Percentiles rank a stretch among this genome's conserved stretches.
Conservation (phyloP, 2,888 invertebrate species). For the Steromphala cineraria region DNA sequence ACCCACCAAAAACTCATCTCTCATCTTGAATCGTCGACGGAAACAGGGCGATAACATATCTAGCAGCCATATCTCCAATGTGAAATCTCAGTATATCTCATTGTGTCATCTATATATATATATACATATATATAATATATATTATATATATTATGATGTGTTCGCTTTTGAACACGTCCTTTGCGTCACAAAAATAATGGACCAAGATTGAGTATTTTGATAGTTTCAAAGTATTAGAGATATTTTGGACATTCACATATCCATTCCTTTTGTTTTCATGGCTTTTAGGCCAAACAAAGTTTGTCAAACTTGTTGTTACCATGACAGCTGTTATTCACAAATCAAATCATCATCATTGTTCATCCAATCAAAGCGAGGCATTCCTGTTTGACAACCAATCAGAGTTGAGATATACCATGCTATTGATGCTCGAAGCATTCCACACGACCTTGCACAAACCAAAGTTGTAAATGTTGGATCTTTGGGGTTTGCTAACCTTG, state of each 20-base stretch:
- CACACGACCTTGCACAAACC: conserved; percentile 19
- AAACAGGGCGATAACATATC: conserved; percentile 2
- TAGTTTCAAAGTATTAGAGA: conserved; percentile 13
- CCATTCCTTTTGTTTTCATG: conserved; percentile 13
- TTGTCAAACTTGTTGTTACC: conserved; percentile 12
- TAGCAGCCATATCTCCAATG: conserved; percentile 1
- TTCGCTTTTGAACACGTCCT: conserved; percentile 6
- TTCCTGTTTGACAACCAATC: conserved; percentile 18
- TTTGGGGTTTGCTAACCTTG: too few relatives aligned
- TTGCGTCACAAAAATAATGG: neutral
- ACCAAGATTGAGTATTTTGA: conserved; percentile 18
- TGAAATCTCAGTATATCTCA: neutral
- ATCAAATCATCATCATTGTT: conserved; percentile 7
- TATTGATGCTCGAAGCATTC: conserved; percentile 28
- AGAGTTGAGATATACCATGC: conserved; percentile 4
- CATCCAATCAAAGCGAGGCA: conserved; percentile 10
- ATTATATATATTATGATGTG: conserved; percentile 9
- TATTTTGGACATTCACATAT: conserved; percentile 17
- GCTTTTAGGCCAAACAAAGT: conserved; percentile 16
- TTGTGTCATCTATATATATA: conserved; percentile 16
- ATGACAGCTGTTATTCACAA: conserved; percentile 14
- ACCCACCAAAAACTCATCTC: neutral
- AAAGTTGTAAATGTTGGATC: conserved; percentile 15
- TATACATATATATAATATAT: neutral
- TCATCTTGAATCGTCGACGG: neutral